These are phyloP conservation scores for Ypsolopha scabrella DNA, from an alignment of 2,888 invertebrate genomes.

Conservation along the genomic window DNA sequence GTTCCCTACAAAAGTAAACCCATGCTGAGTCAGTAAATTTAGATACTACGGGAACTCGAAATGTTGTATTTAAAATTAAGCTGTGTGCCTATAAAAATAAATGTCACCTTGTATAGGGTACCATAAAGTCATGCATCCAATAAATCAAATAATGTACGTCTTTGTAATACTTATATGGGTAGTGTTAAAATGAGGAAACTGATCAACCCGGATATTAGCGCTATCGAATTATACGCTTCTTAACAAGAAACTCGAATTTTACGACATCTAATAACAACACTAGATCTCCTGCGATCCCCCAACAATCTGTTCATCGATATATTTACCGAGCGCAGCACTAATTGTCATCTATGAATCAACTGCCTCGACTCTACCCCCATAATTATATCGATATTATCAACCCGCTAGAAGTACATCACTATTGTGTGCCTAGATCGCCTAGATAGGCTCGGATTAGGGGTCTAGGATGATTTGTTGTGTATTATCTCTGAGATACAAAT, in stretches of 20 bases:
- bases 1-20: too few relatives aligned
- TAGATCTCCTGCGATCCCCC: not conserved
- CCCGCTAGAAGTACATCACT: conserved; percentile 13
- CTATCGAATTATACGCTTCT: too few relatives aligned
- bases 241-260: not conserved
- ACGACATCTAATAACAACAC: not conserved
- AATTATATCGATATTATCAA: conserved; percentile 24
- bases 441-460: conserved; percentile 1
- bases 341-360: conserved; percentile 11
- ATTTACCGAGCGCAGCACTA: conserved; percentile 12
- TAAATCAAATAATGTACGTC: too few relatives aligned
- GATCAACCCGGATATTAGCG: too few relatives aligned
- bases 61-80: too few relatives aligned
- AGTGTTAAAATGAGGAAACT: too few relatives aligned
- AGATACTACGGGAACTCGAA: too few relatives aligned
- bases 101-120: too few relatives aligned
- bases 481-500: not conserved
- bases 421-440: conserved; percentile 13
- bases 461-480: conserved; percentile 1
- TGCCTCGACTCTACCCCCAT: conserved; percentile 9
- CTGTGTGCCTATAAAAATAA: too few relatives aligned
- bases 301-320: conserved; percentile 1
- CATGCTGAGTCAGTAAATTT: too few relatives aligned
- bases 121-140: too few relatives aligned
- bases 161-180: too few relatives aligned